These are phyloP conservation scores for Macquaria australasica DNA, from an alignment of 2,113 vertebrate genomes.

Conservation along the genomic window DNA sequence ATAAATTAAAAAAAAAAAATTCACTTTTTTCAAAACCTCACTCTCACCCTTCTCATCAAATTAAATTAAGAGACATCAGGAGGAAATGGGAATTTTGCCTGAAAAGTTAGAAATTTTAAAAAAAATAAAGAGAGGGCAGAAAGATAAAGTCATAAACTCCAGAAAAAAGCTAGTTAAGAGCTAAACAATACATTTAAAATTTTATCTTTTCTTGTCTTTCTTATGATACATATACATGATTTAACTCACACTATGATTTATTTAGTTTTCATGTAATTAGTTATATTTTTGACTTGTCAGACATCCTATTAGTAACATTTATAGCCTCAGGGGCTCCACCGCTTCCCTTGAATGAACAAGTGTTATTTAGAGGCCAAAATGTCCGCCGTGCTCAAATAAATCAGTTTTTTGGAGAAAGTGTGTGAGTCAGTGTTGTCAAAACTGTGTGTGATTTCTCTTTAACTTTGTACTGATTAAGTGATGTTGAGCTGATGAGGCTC, in stretches of 20 bases:
- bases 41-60: no score
- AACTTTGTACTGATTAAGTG: neutral
- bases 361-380: neutral
- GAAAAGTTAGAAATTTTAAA: no score
- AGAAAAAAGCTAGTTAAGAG: neutral
- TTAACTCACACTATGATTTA: neutral
- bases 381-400: neutral
- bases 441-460: neutral
- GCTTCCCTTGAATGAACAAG: neutral
- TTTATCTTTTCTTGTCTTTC: neutral
- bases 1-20: neutral
- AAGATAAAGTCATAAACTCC: no score
- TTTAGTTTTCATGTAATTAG: neutral
- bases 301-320: neutral
- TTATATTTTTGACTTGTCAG: neutral
- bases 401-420: neutral
- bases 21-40: no score
- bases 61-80: neutral
- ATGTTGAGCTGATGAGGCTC: neutral
- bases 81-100: no score
- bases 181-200: neutral
- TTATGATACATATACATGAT: neutral
- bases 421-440: neutral
- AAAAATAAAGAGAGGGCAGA: no score
- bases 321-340: neutral